A percentile compares a stretch with the other conserved stretches of the same genome.
phyloP scores from a whole-genome alignment of 2,888 invertebrate genomes.

The Hipparchia semele region DNA sequence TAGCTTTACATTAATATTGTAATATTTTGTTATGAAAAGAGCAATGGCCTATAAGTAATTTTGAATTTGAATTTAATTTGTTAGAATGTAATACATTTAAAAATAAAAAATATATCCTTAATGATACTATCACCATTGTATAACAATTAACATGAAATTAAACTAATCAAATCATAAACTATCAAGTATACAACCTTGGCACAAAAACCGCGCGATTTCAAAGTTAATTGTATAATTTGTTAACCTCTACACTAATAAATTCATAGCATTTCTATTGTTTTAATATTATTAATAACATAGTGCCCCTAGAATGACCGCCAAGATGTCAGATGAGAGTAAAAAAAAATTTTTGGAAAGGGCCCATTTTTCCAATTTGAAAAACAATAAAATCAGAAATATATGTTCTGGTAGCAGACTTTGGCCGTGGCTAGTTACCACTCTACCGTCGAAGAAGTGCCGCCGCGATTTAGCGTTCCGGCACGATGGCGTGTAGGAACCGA shows the following conservation, averaged over 20 bases:
- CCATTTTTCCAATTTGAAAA: too few species aligned
- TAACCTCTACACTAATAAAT: constrained; percentile 29
- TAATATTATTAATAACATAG: background rate
- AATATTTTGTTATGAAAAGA: too few species aligned
- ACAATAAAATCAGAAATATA: too few species aligned
- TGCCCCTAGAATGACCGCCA: background rate
- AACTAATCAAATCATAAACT: constrained; percentile 31
- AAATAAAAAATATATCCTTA: background rate
- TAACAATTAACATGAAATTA: constrained; percentile 26
- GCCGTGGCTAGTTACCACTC: too few species aligned
- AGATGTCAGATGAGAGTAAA: background rate
- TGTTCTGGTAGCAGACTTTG: too few species aligned
- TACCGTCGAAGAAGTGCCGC: too few species aligned
- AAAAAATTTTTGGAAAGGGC: background rate
- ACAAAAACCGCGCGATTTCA: constrained; percentile 39
- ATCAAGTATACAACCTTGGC: constrained; percentile 38
- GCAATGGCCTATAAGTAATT: too few species aligned
- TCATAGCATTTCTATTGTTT: constrained; percentile 21
- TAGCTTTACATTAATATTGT: too few species aligned
- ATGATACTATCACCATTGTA: constrained; percentile 17
- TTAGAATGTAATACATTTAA: too few species aligned
- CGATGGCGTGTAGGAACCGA: too few species aligned
- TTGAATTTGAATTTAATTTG: too few species aligned
- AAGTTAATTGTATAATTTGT: constrained; percentile 36
- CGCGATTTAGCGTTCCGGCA: too few species aligned